phyloP scores from a whole-genome alignment of 2,797 vertebrate genomes.

The Streptopelia turtur region DNA sequence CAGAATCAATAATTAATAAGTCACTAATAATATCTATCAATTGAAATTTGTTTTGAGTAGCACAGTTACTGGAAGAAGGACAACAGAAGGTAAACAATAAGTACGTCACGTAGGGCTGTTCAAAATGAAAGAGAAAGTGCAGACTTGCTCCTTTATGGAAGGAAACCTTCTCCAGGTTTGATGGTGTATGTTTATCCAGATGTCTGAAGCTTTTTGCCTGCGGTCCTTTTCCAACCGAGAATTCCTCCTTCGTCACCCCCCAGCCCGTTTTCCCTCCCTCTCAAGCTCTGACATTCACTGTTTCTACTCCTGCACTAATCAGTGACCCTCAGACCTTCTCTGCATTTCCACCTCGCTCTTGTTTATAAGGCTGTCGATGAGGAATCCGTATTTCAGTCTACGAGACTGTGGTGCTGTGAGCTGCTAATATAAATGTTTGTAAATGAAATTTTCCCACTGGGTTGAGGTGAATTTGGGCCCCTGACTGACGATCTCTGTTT shows the following conservation, averaged over 20 bases:
- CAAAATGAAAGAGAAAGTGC: conserved; percentile 5
- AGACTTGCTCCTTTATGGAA: background rate
- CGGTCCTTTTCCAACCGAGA: background rate
- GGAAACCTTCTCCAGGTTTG: background rate
- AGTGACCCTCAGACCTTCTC: background rate
- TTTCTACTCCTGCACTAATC: background rate
- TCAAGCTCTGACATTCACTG: background rate
- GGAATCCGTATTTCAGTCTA: background rate
- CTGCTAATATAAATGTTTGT: background rate
- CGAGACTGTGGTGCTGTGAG: background rate
- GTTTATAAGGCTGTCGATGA: background rate
- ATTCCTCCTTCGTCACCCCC: background rate
- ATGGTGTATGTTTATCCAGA: background rate
- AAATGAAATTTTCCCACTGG: background rate
- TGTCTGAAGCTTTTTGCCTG: background rate
- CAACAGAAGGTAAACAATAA: background rate
- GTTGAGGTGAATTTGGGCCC: background rate
- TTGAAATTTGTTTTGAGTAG: background rate
- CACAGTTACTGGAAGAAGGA: background rate
- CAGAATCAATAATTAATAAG: background rate
- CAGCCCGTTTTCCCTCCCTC: background rate
- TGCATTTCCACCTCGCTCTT: background rate
- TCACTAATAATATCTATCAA: background rate
- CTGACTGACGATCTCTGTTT: background rate
- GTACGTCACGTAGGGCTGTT: rapidly evolving